phyloP scores from a whole-genome alignment of 2,113 vertebrate genomes.

The Saimiri boliviensis region DNA sequence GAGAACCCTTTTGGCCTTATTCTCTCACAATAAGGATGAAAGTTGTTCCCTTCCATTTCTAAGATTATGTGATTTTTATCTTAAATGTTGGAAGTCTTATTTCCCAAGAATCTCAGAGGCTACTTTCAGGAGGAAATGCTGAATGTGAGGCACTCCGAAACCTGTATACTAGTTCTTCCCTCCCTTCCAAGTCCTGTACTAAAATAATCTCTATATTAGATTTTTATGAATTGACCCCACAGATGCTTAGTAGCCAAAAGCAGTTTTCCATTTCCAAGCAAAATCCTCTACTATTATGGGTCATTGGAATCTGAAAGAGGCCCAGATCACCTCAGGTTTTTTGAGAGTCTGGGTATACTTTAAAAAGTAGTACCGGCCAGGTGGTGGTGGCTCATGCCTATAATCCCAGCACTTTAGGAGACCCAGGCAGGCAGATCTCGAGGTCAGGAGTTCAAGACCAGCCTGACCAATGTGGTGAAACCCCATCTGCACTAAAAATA shows the following conservation, averaged over 20 bases:
- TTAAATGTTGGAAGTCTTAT: not conserved
- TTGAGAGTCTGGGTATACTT: not conserved
- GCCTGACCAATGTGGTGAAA: too few species aligned
- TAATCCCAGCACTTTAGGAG: too few species aligned
- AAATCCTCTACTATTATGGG: not conserved
- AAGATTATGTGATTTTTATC: not conserved
- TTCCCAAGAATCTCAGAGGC: not conserved
- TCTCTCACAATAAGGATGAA: not conserved
- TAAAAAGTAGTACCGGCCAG: too few species aligned
- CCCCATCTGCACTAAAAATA: too few species aligned
- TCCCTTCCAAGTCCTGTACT: not conserved
- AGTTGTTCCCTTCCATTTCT: not conserved
- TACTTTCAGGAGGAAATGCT: not conserved
- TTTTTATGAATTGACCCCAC: not conserved
- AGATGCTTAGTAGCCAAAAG: not conserved
- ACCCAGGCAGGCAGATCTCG: too few species aligned
- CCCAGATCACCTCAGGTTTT: not conserved
- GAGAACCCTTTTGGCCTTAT: not conserved
- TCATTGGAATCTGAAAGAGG: not conserved
- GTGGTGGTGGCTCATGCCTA: too few species aligned
- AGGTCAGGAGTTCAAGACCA: too few species aligned
- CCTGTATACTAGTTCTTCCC: not conserved
- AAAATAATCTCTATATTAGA: not conserved
- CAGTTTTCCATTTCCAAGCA: not conserved
- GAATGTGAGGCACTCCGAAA: not conserved